Evolutionary conservation across 2,113 vertebrate species (phyloP), one percentile per base, ranked within the genome.

Genomic region (Cebidichthys violaceus): DNA sequence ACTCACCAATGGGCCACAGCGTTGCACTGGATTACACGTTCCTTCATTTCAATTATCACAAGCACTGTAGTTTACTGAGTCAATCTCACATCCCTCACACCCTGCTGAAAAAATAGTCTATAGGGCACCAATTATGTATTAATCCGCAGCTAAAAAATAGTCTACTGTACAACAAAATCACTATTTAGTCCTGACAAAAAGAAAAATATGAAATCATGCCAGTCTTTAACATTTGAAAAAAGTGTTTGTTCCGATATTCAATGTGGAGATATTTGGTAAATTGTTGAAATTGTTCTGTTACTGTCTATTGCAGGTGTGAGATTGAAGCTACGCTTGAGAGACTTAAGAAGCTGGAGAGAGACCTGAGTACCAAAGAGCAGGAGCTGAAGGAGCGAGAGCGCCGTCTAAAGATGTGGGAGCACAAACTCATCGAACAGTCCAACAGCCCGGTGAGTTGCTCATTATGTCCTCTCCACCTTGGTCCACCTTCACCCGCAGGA

Each of bases 331-430:
- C 98, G 47, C 96, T 99, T 43, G 98, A 99, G 84, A 95, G 97
- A 72, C 96, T 99, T 88, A 99, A 99, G 96, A 98, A 96, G 94
- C 94, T 99, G 92, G 98, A 99, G 94, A 96, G 98, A 84, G 98
- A 99, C 93, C 95, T 99, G 95, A 99, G 98, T 93, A 97, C 95
- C 90, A 99, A 99, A 93, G 98, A 99, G 91, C 97, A 99, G 93
- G 98, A 98, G 85, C 95, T 99, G 83, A 99, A 98, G 92, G 97
- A 98, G 88, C 93, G 98, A 78, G 98, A 99, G 88, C 95, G 94
- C 31, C 97, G 96, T 20, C 93, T 99, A 65, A 98, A 95, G 95
- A 96, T 99, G 96, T 99, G 98, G 98, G 98, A 99, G 95, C 96
- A 97, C 86, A 98, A 99, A 90, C 96, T 99, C 90, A 96, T 97